phyloP scores from a whole-genome alignment of 2,888 invertebrate genomes.

The Yponomeuta malinellus region DNA sequence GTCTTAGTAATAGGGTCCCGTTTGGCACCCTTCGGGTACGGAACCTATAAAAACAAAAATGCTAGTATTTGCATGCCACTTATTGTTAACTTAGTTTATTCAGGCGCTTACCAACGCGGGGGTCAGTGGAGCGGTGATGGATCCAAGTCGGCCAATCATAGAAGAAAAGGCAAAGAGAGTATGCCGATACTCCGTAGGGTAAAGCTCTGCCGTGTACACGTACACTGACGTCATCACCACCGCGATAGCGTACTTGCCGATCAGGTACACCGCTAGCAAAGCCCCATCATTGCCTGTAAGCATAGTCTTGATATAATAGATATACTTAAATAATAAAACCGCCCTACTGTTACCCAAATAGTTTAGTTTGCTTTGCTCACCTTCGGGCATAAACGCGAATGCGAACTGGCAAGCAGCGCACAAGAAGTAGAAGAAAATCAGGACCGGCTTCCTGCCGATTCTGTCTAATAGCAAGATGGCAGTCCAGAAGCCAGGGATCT shows the following conservation, averaged over 20 bases:
- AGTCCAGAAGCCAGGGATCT: slow-evolving; percentile 80
- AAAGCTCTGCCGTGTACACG: slow-evolving; percentile 80
- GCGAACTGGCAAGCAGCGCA: slow-evolving; percentile 78
- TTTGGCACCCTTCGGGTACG: no score
- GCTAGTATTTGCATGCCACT: neutral
- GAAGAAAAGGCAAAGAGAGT: slow-evolving; percentile 80
- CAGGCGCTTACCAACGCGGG: slow-evolving; percentile 74
- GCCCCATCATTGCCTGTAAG: slow-evolving; percentile 23
- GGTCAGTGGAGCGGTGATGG: slow-evolving; percentile 80
- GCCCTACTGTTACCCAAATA: no score
- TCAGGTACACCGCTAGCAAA: slow-evolving; percentile 71
- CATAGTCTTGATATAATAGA: neutral
- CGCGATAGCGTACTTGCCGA: slow-evolving; percentile 80
- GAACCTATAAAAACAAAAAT: neutral
- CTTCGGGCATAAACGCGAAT: slow-evolving; percentile 75
- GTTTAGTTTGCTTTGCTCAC: slow-evolving; percentile 38
- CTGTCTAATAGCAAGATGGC: slow-evolving; percentile 76
- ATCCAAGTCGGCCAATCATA: slow-evolving; percentile 80
- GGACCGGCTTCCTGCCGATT: slow-evolving; percentile 75
- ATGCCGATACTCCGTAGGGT: slow-evolving; percentile 79
- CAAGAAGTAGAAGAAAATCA: slow-evolving; percentile 74
- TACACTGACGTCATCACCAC: slow-evolving; percentile 79
- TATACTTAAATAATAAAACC: neutral
- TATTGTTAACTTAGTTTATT: no score
- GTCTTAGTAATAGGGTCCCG: no score